Evolutionary conservation across 2,888 invertebrate species (phyloP).

Genomic region (Clivina fossor): DNA sequence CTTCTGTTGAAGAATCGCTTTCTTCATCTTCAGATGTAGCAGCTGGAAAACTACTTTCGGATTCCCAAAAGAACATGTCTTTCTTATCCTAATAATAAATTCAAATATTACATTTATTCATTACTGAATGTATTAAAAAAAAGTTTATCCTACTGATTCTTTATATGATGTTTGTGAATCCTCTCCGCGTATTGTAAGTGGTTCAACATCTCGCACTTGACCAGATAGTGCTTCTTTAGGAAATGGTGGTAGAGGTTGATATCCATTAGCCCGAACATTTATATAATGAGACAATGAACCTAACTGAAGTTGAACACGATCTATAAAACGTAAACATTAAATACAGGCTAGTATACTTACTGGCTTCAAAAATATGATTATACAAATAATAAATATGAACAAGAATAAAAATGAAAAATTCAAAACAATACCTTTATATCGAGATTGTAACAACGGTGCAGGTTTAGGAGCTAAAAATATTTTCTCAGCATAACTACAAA

Average conservation of each 20-base stretch:
- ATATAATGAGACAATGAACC: conserved; percentile 95
- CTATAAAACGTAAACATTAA: conserved; percentile 54
- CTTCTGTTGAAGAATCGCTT: conserved; percentile 45
- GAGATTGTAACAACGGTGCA: conserved; percentile 86
- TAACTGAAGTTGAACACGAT: conserved; percentile 84
- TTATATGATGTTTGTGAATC: conserved; percentile 45
- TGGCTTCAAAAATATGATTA: no score
- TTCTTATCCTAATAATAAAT: conserved; percentile 45
- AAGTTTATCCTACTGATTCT: no score
- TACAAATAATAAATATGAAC: no score
- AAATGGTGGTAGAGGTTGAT: conserved; percentile 84
- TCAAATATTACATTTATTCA: no score
- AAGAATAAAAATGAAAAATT: no score
- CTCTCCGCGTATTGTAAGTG: conserved; percentile 46
- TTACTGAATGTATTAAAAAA: no score
- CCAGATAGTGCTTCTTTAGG: conserved; percentile 77
- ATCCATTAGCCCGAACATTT: conserved; percentile 82
- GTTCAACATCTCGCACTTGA: conserved; percentile 73
- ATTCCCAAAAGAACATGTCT: conserved; percentile 48
- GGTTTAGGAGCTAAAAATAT: conserved; percentile 93
- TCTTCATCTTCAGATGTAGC: conserved; percentile 52
- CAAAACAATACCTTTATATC: conserved; percentile 72
- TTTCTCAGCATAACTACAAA: conserved; percentile 71
- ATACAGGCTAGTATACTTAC: no score
- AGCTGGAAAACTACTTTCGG: conserved; percentile 47